A percentile compares a stretch with the other conserved stretches of the same genome.
Evolutionary conservation across 2,113 vertebrate species (phyloP).

Genomic region (Erythrolamprus reginae): DNA sequence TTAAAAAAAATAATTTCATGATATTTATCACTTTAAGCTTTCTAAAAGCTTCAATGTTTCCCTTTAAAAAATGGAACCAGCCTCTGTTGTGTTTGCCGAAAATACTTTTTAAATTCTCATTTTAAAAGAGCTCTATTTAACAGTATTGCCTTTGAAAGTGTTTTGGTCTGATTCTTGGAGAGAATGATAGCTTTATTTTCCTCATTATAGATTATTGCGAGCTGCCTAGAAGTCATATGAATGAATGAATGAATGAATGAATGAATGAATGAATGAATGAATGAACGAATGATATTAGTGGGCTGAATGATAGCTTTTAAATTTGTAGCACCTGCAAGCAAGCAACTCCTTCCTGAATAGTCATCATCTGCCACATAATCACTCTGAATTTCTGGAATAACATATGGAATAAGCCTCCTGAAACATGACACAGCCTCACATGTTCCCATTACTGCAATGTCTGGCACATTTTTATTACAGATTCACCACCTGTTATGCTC

Average conservation of each 20-base stretch:
- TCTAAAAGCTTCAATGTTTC: neutral
- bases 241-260: neutral
- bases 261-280: neutral
- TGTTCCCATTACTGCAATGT: neutral
- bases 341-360: neutral
- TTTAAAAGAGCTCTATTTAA: neutral
- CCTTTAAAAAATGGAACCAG: conserved; percentile 1
- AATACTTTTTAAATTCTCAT: neutral
- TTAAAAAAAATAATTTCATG: neutral
- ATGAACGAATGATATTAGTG: neutral
- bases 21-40: neutral
- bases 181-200: neutral
- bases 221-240: neutral
- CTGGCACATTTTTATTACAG: neutral
- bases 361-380: neutral
- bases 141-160: neutral
- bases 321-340: neutral
- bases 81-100: neutral
- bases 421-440: neutral
- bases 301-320: neutral
- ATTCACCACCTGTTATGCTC: neutral
- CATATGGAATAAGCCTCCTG: neutral
- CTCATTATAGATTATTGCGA: neutral
- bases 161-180: neutral
- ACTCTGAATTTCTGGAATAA: neutral